Base-by-base conservation (phyloP, 92 coral and sea anemone genomes). In the Bergia sp. region DNA sequence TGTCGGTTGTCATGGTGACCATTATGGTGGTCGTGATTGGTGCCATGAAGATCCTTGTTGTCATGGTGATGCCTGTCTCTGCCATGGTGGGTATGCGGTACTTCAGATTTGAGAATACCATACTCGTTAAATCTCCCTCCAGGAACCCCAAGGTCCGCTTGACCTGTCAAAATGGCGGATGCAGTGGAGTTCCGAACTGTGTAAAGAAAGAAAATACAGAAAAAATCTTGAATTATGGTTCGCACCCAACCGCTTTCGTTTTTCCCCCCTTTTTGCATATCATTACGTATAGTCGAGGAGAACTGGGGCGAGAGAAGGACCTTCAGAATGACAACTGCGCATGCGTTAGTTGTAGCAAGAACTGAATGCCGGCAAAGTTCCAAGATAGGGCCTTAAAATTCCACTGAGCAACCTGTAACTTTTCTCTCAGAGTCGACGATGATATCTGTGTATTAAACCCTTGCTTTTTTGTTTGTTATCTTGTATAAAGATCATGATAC, bases 141-240 rank as follows among this genome's bases (percentile, higher is more conserved):
- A 43, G 61, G 61, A 1, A 7, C 77, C 3, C 55, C 8, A 20
- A 13, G 3, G 50, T 43, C 42, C 21, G 76, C 76, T 45, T 61
- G 77, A 5, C 37, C 57, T 77, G 3, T 16, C 9, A n/a, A 5
- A 21, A 82, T 67, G 1, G 76, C 64, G 58, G 57, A 41, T 69
- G 76, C 86, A 43, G 86, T 82, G 21, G 86, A 82, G 42, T 82
- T 82, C 41, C 21, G 18, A 5, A 67, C 86, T 82, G 74, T 81
- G 47, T 38, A 44, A 36, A 67, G 49, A 66, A 39, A 82, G 50
- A 10, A 67, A 67, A 50, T 29, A 8, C 7, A 21, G 4, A 75
- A 37, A 4, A 76, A 18, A 21, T 4, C 38, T 72, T 72, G 38
- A 36, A 72, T 37, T 80, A 39, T 9, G 41, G 11, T n/a, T 61